Conservation (phyloP, 2,888 invertebrate genomes). For the Coelopa pilipes region DNA sequence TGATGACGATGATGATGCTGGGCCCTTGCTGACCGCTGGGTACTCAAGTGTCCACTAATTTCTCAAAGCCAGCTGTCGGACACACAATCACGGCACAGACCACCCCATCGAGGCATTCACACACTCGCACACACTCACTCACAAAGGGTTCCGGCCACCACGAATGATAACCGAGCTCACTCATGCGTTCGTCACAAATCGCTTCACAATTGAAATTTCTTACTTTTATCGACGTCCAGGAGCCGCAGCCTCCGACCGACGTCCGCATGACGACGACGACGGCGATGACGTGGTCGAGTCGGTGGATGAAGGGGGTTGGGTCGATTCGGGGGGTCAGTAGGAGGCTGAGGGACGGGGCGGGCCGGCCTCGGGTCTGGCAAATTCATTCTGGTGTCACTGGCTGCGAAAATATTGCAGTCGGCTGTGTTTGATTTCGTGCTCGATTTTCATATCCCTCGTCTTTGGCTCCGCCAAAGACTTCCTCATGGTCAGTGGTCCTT, state of each 20-base stretch:
- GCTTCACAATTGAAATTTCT: slow-evolving; percentile 20
- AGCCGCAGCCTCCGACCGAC: neutral
- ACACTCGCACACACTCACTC: neutral
- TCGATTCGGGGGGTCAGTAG: too few species aligned
- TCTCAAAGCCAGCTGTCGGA: slow-evolving; percentile 2
- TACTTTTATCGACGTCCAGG: slow-evolving; percentile 3
- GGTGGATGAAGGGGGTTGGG: too few species aligned
- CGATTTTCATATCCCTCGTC: neutral
- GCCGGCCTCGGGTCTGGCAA: neutral
- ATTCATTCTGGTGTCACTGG: neutral
- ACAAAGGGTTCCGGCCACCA: neutral
- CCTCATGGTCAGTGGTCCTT: neutral
- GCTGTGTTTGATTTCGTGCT: slow-evolving; percentile 3
- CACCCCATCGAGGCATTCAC: neutral
- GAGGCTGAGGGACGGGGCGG: neutral
- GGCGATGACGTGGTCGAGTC: neutral
- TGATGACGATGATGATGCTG: too few species aligned
- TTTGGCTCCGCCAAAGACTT: neutral
- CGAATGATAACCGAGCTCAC: slow-evolving; percentile 12
- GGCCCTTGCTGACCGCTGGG: neutral
- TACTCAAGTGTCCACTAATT: slow-evolving; percentile 8
- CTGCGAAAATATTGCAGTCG: neutral
- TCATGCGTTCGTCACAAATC: slow-evolving; percentile 18
- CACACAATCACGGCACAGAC: neutral
- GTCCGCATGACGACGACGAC: neutral